A percentile compares a stretch with the other conserved stretches of the same genome.
These are phyloP conservation scores for Galerucella pusilla DNA, from an alignment of 2,888 invertebrate species.

Conservation along the genomic window DNA sequence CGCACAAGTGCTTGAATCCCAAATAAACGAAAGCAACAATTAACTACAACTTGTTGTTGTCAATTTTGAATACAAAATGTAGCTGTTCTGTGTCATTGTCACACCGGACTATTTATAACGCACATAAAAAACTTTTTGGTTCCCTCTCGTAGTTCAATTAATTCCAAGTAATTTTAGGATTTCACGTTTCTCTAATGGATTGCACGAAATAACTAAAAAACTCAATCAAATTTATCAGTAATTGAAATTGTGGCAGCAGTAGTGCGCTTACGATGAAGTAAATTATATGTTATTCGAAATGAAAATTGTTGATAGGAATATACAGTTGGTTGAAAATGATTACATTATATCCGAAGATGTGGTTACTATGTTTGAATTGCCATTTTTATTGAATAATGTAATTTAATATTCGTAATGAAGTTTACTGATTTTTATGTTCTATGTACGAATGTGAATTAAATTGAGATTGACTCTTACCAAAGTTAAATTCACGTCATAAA, in stretches of 20 bases:
- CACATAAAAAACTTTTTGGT: neutral
- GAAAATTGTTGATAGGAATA: constrained; percentile 17
- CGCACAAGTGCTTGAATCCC: too few species aligned
- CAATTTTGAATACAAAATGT: neutral
- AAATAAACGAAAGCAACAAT: too few species aligned
- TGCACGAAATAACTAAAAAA: constrained; percentile 10
- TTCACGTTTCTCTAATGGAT: neutral
- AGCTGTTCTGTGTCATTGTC: constrained; percentile 1
- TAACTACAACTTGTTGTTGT: too few species aligned
- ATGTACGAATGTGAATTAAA: neutral
- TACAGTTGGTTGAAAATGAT: constrained; percentile 1
- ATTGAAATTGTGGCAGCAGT: constrained; percentile 21
- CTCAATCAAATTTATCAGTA: constrained; percentile 15
- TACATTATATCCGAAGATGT: neutral
- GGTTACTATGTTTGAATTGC: neutral
- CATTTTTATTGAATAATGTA: neutral
- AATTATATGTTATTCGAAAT: constrained; percentile 18
- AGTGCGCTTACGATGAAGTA: constrained; percentile 17
- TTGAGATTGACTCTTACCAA: constrained; percentile 12
- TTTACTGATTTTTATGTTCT: neutral
- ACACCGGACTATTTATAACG: neutral
- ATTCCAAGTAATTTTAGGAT: neutral
- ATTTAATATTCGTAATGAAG: neutral
- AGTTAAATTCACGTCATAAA: constrained; percentile 56
- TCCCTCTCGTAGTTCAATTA: neutral